Conservation (phyloP, 2,888 invertebrate species). For the Belgica antarctica region DNA sequence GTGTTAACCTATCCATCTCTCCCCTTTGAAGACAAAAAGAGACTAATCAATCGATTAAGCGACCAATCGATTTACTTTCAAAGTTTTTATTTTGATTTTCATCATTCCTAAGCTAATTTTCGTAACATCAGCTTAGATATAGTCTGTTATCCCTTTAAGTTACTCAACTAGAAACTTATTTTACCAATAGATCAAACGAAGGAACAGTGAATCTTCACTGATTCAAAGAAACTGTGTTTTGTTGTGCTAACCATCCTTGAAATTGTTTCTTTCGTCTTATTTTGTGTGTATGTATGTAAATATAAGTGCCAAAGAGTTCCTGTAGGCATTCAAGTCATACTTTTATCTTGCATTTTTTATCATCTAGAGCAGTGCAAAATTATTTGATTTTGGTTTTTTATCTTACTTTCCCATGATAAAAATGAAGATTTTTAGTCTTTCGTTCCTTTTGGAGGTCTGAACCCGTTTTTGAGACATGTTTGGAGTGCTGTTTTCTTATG, state of each 20-base stretch:
- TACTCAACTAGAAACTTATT: background rate
- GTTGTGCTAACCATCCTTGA: slow-evolving; percentile 10
- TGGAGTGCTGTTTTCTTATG: too few species aligned
- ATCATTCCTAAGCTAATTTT: slow-evolving; percentile 21
- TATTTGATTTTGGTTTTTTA: too few species aligned
- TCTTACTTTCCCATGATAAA: too few species aligned
- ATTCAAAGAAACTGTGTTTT: too few species aligned
- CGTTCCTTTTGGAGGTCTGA: too few species aligned
- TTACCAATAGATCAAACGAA: background rate
- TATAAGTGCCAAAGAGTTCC: background rate
- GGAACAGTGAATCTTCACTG: background rate
- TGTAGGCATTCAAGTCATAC: background rate
- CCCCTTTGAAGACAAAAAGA: background rate
- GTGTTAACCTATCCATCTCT: background rate
- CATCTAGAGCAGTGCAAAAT: too few species aligned
- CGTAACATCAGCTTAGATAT: slow-evolving; percentile 29
- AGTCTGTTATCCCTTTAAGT: slow-evolving; percentile 37
- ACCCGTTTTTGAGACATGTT: too few species aligned
- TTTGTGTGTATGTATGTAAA: slow-evolving; percentile 28
- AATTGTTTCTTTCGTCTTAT: background rate
- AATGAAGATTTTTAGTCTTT: too few species aligned
- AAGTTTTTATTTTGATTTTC: background rate
- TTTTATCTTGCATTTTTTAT: background rate
- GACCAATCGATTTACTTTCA: background rate
- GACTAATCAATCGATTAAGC: background rate